Conservation (phyloP, 1,140 invertebrate species). For the Steinernema khuongi region DNA sequence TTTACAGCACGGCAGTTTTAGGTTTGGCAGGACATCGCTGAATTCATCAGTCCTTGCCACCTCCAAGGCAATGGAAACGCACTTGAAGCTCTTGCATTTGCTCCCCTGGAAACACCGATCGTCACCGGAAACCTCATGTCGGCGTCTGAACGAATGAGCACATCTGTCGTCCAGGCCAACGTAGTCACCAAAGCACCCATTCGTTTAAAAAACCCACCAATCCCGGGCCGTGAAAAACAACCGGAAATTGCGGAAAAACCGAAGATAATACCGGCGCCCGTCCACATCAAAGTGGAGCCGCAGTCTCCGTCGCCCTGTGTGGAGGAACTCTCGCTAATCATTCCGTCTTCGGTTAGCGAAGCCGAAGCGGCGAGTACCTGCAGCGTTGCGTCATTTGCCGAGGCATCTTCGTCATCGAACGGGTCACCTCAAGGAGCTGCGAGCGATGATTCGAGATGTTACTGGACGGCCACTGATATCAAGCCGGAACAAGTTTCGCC, state of each 20-base stretch:
- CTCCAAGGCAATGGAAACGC: neutral
- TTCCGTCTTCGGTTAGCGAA: neutral
- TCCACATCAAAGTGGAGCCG: neutral
- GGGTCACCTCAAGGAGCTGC: neutral
- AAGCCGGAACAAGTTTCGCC: neutral
- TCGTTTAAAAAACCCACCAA: conserved; percentile 3
- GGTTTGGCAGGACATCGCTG: conserved; percentile 10
- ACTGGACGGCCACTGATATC: neutral
- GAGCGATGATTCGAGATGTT: neutral
- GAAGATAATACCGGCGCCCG: neutral
- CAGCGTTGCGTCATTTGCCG: conserved; percentile 22
- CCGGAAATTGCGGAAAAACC: neutral
- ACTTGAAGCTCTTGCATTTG: neutral
- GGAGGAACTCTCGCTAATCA: neutral
- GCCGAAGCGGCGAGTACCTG: neutral
- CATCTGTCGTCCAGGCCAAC: neutral
- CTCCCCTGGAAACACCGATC: neutral
- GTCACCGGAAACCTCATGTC: neutral
- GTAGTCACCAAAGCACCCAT: neutral
- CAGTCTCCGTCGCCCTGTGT: neutral
- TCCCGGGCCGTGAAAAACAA: neutral
- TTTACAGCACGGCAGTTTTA: no score
- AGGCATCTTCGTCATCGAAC: conserved; percentile 26
- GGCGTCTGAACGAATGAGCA: neutral
- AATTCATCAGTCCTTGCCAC: conserved; percentile 7